Conservation (phyloP, 2,888 invertebrate species). For the Odontocolon sp. region DNA sequence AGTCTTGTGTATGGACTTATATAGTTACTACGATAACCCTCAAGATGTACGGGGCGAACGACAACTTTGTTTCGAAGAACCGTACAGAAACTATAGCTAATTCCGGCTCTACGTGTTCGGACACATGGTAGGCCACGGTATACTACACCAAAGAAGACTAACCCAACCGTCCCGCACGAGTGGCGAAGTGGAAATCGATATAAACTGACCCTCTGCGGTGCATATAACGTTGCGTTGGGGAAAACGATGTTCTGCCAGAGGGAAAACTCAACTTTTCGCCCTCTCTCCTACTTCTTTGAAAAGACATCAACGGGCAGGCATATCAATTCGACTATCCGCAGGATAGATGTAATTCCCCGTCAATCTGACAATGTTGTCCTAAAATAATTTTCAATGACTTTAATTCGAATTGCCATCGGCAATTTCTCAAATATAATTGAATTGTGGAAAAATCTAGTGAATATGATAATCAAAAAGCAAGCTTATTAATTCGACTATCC, state of each 20-base stretch:
- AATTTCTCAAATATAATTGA: too few relatives aligned
- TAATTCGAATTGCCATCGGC: too few relatives aligned
- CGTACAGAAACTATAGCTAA: constrained; percentile 9
- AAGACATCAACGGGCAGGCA: neutral
- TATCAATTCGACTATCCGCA: neutral
- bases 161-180: constrained; percentile 53
- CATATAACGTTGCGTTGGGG: constrained; percentile 52
- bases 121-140: constrained; percentile 31
- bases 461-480: constrained; percentile 2
- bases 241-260: constrained; percentile 40
- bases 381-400: too few relatives aligned
- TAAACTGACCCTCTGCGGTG: constrained; percentile 60
- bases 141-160: constrained; percentile 45
- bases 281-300: neutral
- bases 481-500: constrained; percentile 3
- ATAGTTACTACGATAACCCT: neutral
- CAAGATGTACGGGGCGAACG: constrained; percentile 21
- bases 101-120: constrained; percentile 22
- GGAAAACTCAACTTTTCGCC: constrained; percentile 14
- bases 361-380: too few relatives aligned
- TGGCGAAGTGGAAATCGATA: constrained; percentile 62
- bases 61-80: constrained; percentile 30
- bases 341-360: neutral
- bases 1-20: neutral
- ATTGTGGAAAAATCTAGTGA: too few relatives aligned